Evolutionary conservation across 2,797 vertebrate genomes (phyloP), one percentile per base, ranked within the genome.

Genomic region (Xenentodon cancila): DNA sequence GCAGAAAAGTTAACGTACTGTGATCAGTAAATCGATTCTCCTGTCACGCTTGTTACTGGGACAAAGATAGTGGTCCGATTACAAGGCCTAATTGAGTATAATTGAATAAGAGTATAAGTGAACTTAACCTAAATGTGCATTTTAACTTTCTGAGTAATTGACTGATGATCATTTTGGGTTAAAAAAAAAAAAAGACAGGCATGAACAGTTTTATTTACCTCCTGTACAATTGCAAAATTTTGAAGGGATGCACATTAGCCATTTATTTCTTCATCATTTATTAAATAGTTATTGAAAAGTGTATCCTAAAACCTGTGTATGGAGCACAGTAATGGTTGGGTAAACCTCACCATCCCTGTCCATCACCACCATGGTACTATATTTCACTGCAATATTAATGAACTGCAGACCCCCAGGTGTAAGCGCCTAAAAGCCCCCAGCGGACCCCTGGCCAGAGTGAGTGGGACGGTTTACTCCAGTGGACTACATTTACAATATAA

Each of bases 321-420:
- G 62, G 62, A 70, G 71, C 59, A 21, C 43, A 17, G 61, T 64
- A 73, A 80, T 13, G 82, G 59, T 86, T 79, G 85, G 87, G 88
- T 85, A 78, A 86, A 70, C 80, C 74, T 84, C 47, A 63, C 62
- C 53, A 56, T 75, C 59, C 67, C 52, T 79, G 78, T 81, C 59
- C 68, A 77, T 84, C 69, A 77, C 52, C 80, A 75, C 64, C 71
- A 81, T 74, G 68, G 81, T 79, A 80, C 86, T 92, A 91, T 73
- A 88, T 83, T 75, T 47, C 64, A 63, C 59, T 93, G 82, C 82
- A 94, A 89, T 92, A 93, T 93, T 93, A 68, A 93, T 92, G 75
- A 77, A 55, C 44, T 53, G 56, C 53, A 76, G 68, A 56, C 53
- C 60, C 81, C 80, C 67, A 61, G 17, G 69, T 53, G 50, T 59